phyloP scores from a whole-genome alignment of 1,140 invertebrate species.

The Panagrolaimus sp. region DNA sequence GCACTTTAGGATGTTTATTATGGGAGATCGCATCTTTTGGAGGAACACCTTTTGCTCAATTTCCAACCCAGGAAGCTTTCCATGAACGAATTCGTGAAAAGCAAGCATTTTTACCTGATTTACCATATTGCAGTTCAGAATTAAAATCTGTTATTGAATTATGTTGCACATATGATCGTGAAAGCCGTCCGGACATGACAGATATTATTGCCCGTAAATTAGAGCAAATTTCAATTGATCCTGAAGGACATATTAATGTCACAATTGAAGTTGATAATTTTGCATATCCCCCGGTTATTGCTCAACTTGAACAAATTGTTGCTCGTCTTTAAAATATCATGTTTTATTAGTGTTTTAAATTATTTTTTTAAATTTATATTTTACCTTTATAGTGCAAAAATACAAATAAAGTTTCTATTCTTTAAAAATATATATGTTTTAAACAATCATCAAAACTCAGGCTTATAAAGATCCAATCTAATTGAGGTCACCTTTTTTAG shows the following conservation, averaged over 20 bases:
- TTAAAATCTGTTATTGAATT: neutral
- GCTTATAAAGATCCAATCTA: no score
- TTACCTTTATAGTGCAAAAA: no score
- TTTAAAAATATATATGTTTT: neutral
- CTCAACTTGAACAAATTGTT: neutral
- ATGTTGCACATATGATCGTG: constrained; percentile 3
- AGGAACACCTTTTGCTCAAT: constrained; percentile 1
- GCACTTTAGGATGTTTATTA: no score
- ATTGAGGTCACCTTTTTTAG: no score
- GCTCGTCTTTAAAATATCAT: neutral
- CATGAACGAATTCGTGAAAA: neutral
- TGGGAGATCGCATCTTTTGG: neutral
- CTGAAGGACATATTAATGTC: neutral
- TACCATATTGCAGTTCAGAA: neutral
- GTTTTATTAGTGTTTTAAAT: no score
- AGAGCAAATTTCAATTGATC: neutral
- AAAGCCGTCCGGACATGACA: constrained; percentile 2
- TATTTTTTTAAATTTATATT: no score
- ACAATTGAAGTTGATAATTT: neutral
- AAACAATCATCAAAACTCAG: no score
- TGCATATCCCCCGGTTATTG: neutral
- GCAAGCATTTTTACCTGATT: neutral
- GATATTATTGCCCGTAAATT: neutral
- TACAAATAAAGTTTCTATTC: no score
- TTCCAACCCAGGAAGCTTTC: constrained; percentile 3